phyloP scores from a whole-genome alignment of 2,113 vertebrate genomes.

The Muscicapa adusta region DNA sequence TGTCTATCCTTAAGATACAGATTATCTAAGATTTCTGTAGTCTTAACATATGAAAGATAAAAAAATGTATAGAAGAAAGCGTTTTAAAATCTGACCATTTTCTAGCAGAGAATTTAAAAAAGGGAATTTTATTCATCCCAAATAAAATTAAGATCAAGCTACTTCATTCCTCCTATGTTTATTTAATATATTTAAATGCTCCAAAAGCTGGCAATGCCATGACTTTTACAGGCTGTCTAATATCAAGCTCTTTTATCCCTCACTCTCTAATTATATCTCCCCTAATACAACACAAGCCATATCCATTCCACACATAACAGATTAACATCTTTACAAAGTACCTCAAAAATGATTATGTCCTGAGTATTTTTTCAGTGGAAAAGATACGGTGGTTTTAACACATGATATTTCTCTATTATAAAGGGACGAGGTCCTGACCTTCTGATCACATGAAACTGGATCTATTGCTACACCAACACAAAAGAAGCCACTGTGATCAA shows the following conservation, averaged over 20 bases:
- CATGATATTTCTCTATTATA: not conserved
- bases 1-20: not conserved
- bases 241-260: not conserved
- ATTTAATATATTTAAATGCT: not conserved
- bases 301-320: not conserved
- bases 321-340: not conserved
- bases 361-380: not conserved
- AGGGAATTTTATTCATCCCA: not conserved
- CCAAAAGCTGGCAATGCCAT: not conserved
- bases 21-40: not conserved
- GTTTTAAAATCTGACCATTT: not conserved
- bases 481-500: not conserved
- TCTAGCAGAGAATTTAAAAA: not conserved
- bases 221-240: not conserved
- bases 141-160: not conserved
- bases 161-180: not conserved
- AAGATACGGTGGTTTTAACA: not conserved
- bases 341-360: not conserved
- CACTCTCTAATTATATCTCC: not conserved
- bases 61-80: not conserved
- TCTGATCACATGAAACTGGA: not conserved
- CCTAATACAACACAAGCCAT: not conserved
- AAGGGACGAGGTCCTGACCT: conserved; percentile 30
- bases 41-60: not conserved
- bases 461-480: not conserved